Conservation (phyloP, 23 tunicate genomes). For the Styela plicata region DNA sequence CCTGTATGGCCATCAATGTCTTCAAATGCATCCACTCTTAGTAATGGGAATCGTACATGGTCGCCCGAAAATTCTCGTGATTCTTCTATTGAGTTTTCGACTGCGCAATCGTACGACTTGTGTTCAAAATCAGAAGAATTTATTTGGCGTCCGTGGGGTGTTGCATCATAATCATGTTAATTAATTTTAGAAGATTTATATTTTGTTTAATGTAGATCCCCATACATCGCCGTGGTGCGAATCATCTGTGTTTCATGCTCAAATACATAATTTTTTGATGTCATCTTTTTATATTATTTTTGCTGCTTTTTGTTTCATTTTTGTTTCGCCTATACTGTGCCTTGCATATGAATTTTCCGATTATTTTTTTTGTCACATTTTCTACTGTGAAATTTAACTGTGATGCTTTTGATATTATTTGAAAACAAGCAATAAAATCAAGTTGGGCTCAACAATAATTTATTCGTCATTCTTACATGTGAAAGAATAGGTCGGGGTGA, state of each 20-base stretch:
- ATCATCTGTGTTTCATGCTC: no score
- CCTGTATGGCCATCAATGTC: background rate
- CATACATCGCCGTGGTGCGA: no score
- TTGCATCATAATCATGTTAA: background rate
- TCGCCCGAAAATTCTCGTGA: background rate
- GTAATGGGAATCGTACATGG: background rate
- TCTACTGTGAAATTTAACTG: constrained; percentile 9
- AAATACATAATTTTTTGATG: no score
- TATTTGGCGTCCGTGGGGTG: constrained; percentile 33
- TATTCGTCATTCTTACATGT: no score
- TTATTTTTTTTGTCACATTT: background rate
- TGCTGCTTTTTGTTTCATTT: background rate
- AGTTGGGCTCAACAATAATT: no score
- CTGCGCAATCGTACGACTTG: background rate
- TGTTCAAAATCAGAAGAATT: background rate
- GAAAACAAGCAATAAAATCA: background rate
- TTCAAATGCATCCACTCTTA: background rate
- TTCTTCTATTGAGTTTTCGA: background rate
- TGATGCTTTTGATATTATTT: constrained; percentile 2
- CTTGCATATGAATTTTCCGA: background rate
- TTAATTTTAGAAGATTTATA: no score
- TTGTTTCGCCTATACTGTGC: background rate
- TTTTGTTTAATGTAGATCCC: no score
- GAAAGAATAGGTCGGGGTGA: no score
- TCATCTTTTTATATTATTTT: background rate